Evolutionary conservation across 1,140 invertebrate species (phyloP).

Genomic region (Drosophila rufa): DNA sequence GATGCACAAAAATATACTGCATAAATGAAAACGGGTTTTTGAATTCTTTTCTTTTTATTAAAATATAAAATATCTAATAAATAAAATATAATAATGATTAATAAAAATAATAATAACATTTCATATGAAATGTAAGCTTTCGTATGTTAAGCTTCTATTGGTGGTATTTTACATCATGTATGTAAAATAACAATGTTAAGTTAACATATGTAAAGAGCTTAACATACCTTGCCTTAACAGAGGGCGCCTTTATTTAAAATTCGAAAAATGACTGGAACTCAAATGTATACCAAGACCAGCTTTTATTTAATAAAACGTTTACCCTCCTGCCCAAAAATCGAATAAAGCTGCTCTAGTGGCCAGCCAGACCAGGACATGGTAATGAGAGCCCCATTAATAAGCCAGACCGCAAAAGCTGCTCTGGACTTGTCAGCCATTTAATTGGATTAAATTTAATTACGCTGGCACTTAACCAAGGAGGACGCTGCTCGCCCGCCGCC

Average conservation of each 20-base stretch:
- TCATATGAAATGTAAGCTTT: no score
- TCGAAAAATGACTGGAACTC: no score
- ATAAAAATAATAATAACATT: no score
- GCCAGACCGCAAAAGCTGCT: slow-evolving; percentile 32
- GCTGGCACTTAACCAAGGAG: slow-evolving; percentile 51
- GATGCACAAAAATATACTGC: not conserved
- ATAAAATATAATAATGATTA: no score
- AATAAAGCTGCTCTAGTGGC: slow-evolving; percentile 28
- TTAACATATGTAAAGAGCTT: not conserved
- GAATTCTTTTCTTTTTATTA: not conserved
- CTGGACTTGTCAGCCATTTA: slow-evolving; percentile 64
- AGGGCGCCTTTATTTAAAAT: slow-evolving; percentile 2
- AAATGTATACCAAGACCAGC: not conserved
- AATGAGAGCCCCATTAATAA: slow-evolving; percentile 49
- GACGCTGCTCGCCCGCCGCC: slow-evolving; percentile 3
- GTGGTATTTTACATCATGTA: no score
- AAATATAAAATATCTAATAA: no score
- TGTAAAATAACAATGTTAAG: no score
- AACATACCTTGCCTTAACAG: not conserved
- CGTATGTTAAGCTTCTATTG: no score
- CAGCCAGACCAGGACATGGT: slow-evolving; percentile 27
- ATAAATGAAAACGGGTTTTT: not conserved
- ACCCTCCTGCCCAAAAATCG: slow-evolving; percentile 5
- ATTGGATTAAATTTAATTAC: slow-evolving; percentile 78
- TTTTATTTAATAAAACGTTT: not conserved